Conservation (phyloP, 2,888 invertebrate species). For the Metellina segmentata region DNA sequence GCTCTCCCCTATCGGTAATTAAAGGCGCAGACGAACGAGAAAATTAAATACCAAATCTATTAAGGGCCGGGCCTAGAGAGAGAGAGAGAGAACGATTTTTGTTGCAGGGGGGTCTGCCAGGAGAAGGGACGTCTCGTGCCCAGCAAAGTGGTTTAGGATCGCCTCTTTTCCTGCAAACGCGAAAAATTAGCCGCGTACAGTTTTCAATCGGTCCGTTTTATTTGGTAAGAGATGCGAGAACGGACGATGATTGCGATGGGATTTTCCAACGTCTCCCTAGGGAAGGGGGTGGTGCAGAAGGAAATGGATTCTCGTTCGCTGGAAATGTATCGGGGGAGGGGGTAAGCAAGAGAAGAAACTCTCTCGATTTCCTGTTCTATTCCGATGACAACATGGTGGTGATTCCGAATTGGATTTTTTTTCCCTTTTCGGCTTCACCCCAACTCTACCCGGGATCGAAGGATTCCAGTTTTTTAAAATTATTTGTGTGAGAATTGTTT, state of each 20-base stretch:
- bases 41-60: conserved; percentile 70
- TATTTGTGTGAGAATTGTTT: neutral
- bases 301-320: neutral
- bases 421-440: neutral
- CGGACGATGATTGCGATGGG: neutral
- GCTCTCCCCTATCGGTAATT: conserved; percentile 35
- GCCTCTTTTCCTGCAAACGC: neutral
- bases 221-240: neutral
- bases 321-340: neutral
- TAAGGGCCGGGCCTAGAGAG: conserved; percentile 23
- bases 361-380: neutral
- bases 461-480: neutral
- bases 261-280: neutral
- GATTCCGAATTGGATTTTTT: neutral
- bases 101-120: neutral
- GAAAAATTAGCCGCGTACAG: conserved; percentile 54
- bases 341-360: too few species aligned
- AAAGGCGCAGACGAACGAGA: conserved; percentile 9
- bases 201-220: conserved; percentile 60
- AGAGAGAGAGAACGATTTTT: conserved; percentile 38
- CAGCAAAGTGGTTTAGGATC: neutral
- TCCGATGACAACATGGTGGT: neutral
- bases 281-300: neutral
- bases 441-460: neutral
- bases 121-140: neutral